Conservation (phyloP, 2,797 vertebrate genomes). For the Antrozous pallidus region DNA sequence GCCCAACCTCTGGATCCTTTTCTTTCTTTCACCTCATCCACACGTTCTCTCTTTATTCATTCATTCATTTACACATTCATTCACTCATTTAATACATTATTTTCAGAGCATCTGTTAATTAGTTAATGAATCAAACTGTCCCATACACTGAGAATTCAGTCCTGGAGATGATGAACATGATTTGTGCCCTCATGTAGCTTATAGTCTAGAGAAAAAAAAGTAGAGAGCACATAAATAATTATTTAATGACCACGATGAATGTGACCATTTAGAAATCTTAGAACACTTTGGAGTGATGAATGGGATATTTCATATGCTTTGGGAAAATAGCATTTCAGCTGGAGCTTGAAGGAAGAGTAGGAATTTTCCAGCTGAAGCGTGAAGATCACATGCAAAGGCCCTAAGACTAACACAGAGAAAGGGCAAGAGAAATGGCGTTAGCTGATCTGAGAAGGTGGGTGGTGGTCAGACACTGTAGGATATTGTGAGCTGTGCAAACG, state of each 20-base stretch:
- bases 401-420: not conserved
- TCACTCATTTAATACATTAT: not conserved
- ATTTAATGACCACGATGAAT: not conserved
- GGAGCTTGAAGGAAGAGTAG: not conserved
- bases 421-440: not conserved
- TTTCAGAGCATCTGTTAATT: not conserved
- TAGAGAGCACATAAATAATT: not conserved
- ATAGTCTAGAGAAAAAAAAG: not conserved
- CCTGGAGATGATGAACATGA: not conserved
- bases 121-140: not conserved
- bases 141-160: not conserved
- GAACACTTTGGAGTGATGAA: not conserved
- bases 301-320: not conserved
- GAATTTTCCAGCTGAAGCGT: not conserved
- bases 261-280: not conserved
- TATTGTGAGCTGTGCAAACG: not conserved
- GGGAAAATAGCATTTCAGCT: not conserved
- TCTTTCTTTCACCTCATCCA: not conserved
- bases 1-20: not conserved
- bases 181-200: not conserved
- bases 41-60: not conserved
- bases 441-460: too few relatives aligned
- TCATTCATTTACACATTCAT: not conserved
- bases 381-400: not conserved
- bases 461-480: not conserved